These are phyloP conservation scores for Maconellicoccus hirsutus DNA, from an alignment of 1,140 invertebrate species.

Conservation along the genomic window DNA sequence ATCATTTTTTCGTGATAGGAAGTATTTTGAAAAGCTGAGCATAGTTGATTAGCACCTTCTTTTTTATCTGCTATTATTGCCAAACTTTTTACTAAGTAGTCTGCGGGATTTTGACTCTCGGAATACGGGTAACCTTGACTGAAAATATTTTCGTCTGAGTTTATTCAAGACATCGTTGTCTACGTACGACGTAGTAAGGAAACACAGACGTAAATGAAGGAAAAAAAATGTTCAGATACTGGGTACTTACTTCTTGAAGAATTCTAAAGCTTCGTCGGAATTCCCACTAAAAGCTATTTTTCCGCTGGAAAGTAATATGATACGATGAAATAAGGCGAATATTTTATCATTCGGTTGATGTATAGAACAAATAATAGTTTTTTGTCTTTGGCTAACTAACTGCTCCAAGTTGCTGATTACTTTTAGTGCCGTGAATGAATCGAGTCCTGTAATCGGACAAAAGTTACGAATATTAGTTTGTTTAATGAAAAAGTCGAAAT, in stretches of 20 bases:
- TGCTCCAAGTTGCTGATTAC: conserved; percentile 59
- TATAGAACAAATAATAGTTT: conserved; percentile 88
- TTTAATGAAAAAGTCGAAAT: neutral
- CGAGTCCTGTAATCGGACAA: conserved; percentile 48
- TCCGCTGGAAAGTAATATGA: conserved; percentile 80
- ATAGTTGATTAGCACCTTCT: conserved; percentile 32
- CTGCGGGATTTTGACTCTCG: conserved; percentile 78
- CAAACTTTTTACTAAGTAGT: conserved; percentile 78
- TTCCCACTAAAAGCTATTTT: conserved; percentile 76
- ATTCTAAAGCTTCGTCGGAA: conserved; percentile 54
- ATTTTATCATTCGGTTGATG: conserved; percentile 94
- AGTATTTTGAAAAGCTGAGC: neutral
- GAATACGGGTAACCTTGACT: conserved; percentile 68
- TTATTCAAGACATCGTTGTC: too few relatives aligned
- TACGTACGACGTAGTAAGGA: too few relatives aligned
- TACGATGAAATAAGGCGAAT: conserved; percentile 73
- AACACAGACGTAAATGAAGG: too few relatives aligned
- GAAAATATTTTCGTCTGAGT: too few relatives aligned
- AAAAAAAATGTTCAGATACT: neutral
- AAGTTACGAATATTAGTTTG: neutral
- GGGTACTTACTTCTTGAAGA: conserved; percentile 61
- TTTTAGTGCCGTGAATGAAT: conserved; percentile 83
- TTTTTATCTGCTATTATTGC: conserved; percentile 36
- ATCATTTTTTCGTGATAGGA: neutral
- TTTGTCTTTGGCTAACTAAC: conserved; percentile 50